Percentiles rank a stretch among this genome's conserved stretches.
phyloP scores from a whole-genome alignment of 2,888 invertebrate genomes.

The Tipula confusa region DNA sequence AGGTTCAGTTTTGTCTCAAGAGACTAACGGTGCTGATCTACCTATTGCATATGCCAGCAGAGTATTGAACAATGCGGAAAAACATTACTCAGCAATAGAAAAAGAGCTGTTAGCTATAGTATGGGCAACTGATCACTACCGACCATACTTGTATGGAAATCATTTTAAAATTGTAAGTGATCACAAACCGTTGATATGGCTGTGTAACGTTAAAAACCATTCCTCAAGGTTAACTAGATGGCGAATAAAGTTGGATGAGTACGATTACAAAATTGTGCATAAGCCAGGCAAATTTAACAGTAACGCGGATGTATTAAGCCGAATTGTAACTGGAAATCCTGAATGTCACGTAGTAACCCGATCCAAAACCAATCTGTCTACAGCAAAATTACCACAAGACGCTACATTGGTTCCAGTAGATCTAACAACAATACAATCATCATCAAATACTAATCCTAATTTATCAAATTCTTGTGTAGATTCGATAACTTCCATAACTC shows the following conservation, averaged over 20 bases:
- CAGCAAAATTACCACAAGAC: too few species aligned
- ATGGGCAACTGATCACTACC: too few species aligned
- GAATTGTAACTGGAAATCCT: too few species aligned
- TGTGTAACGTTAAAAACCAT: slow-evolving; percentile 38
- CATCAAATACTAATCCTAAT: neutral
- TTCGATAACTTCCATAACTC: neutral
- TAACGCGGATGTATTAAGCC: slow-evolving; percentile 37
- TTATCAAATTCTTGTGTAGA: neutral
- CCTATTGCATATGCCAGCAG: slow-evolving; percentile 40
- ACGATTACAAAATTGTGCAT: slow-evolving; percentile 38
- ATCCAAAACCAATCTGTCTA: neutral
- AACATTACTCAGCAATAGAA: slow-evolving; percentile 39
- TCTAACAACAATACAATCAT: neutral
- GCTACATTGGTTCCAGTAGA: neutral
- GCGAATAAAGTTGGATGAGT: slow-evolving; percentile 40
- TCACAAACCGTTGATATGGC: slow-evolving; percentile 39
- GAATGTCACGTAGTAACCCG: neutral
- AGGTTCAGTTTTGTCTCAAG: slow-evolving; percentile 39
- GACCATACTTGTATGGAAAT: too few species aligned
- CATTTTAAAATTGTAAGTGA: too few species aligned
- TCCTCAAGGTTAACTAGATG: slow-evolving; percentile 39
- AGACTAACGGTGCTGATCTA: slow-evolving; percentile 34
- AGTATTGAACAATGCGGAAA: slow-evolving; percentile 38
- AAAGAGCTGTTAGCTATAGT: slow-evolving; percentile 39
- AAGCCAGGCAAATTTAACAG: slow-evolving; percentile 36